Conservation (phyloP, 2,888 invertebrate species). For the Agonopterix subpropinquella region DNA sequence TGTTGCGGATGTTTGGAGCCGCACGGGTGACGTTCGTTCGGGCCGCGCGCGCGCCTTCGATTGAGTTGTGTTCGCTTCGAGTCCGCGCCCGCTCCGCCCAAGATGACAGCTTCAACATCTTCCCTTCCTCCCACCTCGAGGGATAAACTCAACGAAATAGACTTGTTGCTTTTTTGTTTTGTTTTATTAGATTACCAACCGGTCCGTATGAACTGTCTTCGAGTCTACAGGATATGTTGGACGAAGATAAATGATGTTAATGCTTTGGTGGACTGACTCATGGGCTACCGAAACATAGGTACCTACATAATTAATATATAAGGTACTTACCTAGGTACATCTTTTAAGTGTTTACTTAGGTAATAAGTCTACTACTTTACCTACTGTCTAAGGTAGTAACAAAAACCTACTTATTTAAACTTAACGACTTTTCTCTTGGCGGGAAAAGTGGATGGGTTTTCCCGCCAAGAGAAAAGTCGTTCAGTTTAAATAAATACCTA, state of each 20-base stretch:
- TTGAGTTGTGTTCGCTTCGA: conserved; percentile 34
- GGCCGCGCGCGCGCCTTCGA: conserved; percentile 50
- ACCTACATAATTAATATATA: too few species aligned
- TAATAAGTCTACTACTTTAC: too few species aligned
- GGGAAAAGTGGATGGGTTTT: too few species aligned
- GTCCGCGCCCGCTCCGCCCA: conserved; percentile 31
- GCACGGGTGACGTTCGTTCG: conserved; percentile 23
- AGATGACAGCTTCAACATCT: conserved; percentile 57
- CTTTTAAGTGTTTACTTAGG: too few species aligned
- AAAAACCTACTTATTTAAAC: too few species aligned
- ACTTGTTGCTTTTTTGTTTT: conserved; percentile 59
- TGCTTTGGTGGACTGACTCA: background rate
- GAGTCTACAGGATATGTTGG: conserved; percentile 26
- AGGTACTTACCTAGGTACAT: too few species aligned
- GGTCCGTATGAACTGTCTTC: conserved; percentile 42
- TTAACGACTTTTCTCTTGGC: too few species aligned
- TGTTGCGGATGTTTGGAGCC: conserved; percentile 9
- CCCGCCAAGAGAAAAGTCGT: too few species aligned
- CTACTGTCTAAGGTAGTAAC: too few species aligned
- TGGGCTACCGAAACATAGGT: background rate
- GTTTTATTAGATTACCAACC: conserved; percentile 45
- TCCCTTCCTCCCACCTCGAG: conserved; percentile 2
- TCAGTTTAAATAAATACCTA: too few species aligned
- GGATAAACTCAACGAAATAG: conserved; percentile 38
- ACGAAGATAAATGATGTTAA: conserved; percentile 31